Percentiles rank a stretch among this genome's conserved stretches.
Conservation (phyloP, 1,140 invertebrate genomes). For the Drosophila eugracilis region DNA sequence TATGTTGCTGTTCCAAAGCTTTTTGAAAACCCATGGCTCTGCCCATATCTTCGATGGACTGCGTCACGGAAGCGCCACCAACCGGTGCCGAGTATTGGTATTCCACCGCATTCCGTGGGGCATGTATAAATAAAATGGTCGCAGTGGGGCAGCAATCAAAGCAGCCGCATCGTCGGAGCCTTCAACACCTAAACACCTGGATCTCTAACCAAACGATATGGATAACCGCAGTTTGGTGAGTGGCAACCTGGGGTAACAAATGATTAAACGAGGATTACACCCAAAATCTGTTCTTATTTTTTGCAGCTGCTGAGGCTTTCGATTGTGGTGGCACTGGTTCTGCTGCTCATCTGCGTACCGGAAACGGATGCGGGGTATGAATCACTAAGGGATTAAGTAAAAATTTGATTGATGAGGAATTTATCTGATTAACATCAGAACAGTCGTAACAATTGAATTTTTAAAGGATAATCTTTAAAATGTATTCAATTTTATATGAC, state of each 20-base stretch:
- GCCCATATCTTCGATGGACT: constrained; percentile 6
- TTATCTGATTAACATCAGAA: not conserved
- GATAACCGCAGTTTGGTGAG: constrained; percentile 72
- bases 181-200: constrained; percentile 19
- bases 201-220: constrained; percentile 51
- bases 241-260: not conserved
- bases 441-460: no score
- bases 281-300: not conserved
- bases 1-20: not conserved
- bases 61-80: constrained; percentile 64
- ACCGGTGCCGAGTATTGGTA: constrained; percentile 29
- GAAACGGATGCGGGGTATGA: constrained; percentile 69
- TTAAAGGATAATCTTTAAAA: not conserved
- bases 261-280: constrained; percentile 9
- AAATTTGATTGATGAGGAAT: not conserved
- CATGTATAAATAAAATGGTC: constrained; percentile 70
- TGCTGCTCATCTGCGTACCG: constrained; percentile 59
- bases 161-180: constrained; percentile 50
- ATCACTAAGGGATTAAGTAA: not conserved
- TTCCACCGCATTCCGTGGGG: constrained; percentile 46
- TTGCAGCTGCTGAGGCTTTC: constrained; percentile 62
- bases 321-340: constrained; percentile 54
- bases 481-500: no score
- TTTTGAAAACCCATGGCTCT: constrained; percentile 3
- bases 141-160: constrained; percentile 68